Evolutionary conservation across 2,113 vertebrate genomes (phyloP).

Genomic region (Symphodus melops): DNA sequence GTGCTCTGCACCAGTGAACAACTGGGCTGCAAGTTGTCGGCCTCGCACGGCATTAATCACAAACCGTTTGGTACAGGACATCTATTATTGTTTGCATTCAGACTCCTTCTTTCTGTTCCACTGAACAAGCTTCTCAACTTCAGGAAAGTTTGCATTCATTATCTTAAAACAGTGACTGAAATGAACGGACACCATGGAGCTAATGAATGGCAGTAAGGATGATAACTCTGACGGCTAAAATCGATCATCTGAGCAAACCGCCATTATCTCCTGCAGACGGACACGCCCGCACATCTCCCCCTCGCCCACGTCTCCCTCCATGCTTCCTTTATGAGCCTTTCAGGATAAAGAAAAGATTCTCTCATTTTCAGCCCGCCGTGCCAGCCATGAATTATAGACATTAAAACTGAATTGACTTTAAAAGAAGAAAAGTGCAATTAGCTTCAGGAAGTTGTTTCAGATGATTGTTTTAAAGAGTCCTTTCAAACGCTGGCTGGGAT

Average conservation of each 20-base stretch:
- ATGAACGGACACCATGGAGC: neutral
- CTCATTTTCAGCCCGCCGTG: constrained; percentile 46
- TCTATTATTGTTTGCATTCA: neutral
- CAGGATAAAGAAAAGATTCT: constrained; percentile 27
- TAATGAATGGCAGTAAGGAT: constrained; percentile 2
- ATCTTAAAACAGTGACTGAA: neutral
- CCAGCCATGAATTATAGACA: constrained; percentile 62
- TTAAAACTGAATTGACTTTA: constrained; percentile 33
- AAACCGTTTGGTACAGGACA: neutral
- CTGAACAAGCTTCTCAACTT: neutral
- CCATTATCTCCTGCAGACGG: constrained; percentile 26
- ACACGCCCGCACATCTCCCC: constrained; percentile 10
- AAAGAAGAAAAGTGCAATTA: constrained; percentile 45
- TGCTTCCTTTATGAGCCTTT: constrained; percentile 33
- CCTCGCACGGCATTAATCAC: constrained; percentile 11
- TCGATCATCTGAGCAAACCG: constrained; percentile 23
- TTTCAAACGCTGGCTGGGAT: neutral
- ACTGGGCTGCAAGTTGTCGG: constrained; percentile 40
- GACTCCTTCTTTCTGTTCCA: neutral
- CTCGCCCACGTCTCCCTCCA: constrained; percentile 1
- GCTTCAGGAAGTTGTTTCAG: constrained; percentile 30
- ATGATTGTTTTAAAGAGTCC: neutral
- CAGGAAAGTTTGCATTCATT: neutral
- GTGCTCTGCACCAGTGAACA: constrained; percentile 46
- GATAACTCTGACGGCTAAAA: constrained; percentile 7